Evolutionary conservation across 1,140 invertebrate genomes (phyloP), one percentile per base, ranked within the genome.

Genomic region (Acyrthosiphon pisum): DNA sequence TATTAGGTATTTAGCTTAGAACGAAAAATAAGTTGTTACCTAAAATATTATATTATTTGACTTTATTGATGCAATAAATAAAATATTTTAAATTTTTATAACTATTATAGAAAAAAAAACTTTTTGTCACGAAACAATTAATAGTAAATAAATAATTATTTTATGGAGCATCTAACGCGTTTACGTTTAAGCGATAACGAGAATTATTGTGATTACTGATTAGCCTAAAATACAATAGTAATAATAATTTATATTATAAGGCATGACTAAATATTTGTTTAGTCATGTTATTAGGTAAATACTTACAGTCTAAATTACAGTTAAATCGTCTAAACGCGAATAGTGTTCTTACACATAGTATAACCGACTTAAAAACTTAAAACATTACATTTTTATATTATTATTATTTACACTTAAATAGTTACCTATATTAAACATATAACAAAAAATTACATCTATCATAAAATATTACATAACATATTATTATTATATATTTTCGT

Each of bases 391-490:
- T 81, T 35, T 35, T 20, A 41, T 23, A 41, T 35, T 9, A 83
- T 83, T 23, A 83, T 83, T 37, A 83, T 83, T 22, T 83, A 83
- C 35, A 76, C 60, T n/a, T 83, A 37, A 23, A 23, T 83, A 83
- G 4, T 22, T 83, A 83, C 35, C n/a, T 84, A 84, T 84, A 41
- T 41, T 84, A 84, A 84, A 84, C 26, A 84, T 20, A 76, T 76
- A 76, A 76, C 60, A 76, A 76, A 76, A 76, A 76, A n/a, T 35
- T 76, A 76, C 14, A 14, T 18, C 60, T 76, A 76, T 18, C 60
- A 76, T 76, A 76, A 18, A 35, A 76, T 76, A 76, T 76, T 76
- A 84, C 9, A 84, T 84, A 84, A 84, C 83, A 84, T 26, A 84
- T 26, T 76, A 44, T 84, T 30, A 84, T 83, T 30, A 84, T 8